Evolutionary conservation across 1,140 invertebrate species (phyloP), one percentile per base, ranked within the genome.

Genomic region (Delia radicum): DNA sequence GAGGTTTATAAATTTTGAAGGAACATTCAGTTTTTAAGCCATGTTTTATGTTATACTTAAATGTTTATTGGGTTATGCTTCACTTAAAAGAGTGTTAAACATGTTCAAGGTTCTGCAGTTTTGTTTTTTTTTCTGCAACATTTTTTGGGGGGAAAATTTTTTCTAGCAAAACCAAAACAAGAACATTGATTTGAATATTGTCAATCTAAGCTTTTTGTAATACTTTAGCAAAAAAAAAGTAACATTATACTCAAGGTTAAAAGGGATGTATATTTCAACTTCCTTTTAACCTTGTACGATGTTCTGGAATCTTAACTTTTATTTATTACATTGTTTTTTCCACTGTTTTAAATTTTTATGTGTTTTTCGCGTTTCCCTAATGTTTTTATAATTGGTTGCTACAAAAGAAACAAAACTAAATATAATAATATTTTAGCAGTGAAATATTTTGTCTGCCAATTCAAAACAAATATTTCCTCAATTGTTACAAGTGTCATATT

Each of bases 331-430:
- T 33, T 69, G 65, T 37, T 33, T 33, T n/a, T 65, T 65, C 29
- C n/a, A 5, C 3, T n/a, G 2, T 31, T 18, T 8, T 31, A 13
- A 15, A 33, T 21, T 69, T 69, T 69, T 69, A 69, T 69, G 65
- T 33, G 65, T 69, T 69, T 69, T 69, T 69, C 65, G 65, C 65
- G 65, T 69, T 69, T 69, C 21, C 21, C 12, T 69, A 69, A 69
- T 69, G 65, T 33, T 33, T 69, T 69, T 69, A 69, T 69, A 69
- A 69, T 69, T 69, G 65, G 65, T 31, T 69, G 31, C 33, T 33
- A 31, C n/a, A 24, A 63, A 63, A 2, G 24, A 28, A 29, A n/a
- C 27, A 6, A 69, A 37, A 69, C 62, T 42, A 37, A 37, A 33
- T 33, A 10, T 4, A 10, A 37, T 12, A 37, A 37, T 37, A 37